phyloP scores from a whole-genome alignment of 2,113 vertebrate genomes.

The Strix uralensis region DNA sequence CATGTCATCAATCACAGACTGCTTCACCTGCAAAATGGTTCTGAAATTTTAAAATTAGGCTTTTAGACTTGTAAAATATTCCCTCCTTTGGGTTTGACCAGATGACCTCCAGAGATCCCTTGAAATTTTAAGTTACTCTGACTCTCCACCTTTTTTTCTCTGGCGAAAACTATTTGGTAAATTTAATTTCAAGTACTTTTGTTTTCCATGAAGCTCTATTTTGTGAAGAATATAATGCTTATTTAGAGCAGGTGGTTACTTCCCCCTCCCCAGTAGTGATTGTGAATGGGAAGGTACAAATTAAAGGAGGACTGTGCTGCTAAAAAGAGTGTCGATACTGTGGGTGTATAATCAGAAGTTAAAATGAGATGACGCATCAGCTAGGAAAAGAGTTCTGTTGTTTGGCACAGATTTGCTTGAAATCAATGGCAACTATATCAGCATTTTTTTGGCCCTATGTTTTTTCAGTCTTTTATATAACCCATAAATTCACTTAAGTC shows the following conservation, averaged over 20 bases:
- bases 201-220: not conserved
- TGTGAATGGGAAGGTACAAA: constrained; percentile 3
- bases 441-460: not conserved
- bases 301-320: not conserved
- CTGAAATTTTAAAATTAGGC: not conserved
- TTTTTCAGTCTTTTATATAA: not conserved
- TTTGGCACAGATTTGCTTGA: not conserved
- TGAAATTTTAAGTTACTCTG: not conserved
- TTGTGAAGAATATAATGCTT: not conserved
- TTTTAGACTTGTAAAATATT: not conserved
- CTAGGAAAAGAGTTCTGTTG: not conserved
- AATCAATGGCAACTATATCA: not conserved
- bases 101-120: not conserved
- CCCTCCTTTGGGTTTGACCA: not conserved
- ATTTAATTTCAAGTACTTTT: not conserved
- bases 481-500: not conserved
- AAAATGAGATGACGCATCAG: not conserved
- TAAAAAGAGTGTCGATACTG: not conserved
- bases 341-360: constrained; percentile 17
- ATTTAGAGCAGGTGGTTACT: not conserved
- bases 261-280: not conserved
- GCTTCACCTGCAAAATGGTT: not conserved
- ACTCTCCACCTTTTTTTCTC: not conserved
- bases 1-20: not conserved
- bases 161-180: not conserved